Evolutionary conservation across 2,888 invertebrate genomes (phyloP), one percentile per base, ranked within the genome.

Genomic region (Hydroisotoma schaefferi): DNA sequence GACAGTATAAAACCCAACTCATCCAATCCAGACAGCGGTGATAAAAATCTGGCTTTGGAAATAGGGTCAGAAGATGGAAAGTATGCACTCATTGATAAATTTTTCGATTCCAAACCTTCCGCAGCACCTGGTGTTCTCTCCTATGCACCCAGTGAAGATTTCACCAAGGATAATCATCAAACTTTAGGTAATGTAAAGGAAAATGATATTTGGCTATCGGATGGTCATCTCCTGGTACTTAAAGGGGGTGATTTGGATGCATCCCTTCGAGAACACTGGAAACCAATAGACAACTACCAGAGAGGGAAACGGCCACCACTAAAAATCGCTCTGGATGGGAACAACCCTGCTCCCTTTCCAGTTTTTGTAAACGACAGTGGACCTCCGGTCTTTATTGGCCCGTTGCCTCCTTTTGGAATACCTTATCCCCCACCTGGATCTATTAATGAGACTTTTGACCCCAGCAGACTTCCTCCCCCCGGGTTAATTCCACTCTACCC

Each of bases 321-420:
- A 75, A 90, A 89, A 78, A 83, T 92, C 74, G 90, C 91, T 44
- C 78, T 84, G 54, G 85, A 86, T 77, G 90, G 90, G 10, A 64
- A 61, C 78, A 85, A 91, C 74, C 90, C 92, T 78, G 92, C 92
- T 82, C 92, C 92, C 80, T 92, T 92, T 86, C 92, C 92, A 76
- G 87, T 92, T 79, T 90, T 88, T 80, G 85, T 92, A 78, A 83
- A 84, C 77, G 88, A 90, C 76, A 83, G 86, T 76, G 91, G 90
- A 75, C 91, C 91, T 76, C 83, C 91, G 79, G 86, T 89, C 81
- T 87, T 91, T 83, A 83, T 92, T 80, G 83, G 84, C 74, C 85
- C 86, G 82, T 81, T 84, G 81, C 82, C 86, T 23, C 72, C 71
- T n/a, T 70, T 70, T 81, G 81, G 85, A 81, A 82, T 83, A 81